Conservation (phyloP, 2,888 invertebrate species). For the Cheilosia scutellata region DNA sequence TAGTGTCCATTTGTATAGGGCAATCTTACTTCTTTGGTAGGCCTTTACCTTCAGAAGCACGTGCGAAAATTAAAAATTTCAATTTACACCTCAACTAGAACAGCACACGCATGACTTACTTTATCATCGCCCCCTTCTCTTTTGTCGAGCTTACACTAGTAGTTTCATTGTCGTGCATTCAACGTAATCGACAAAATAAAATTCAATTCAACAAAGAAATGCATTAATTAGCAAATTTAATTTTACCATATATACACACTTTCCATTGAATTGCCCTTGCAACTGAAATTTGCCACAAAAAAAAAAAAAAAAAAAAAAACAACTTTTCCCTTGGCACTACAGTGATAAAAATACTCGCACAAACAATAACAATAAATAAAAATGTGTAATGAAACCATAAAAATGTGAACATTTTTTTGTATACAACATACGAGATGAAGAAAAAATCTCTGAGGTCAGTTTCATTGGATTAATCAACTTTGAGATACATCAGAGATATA, state of each 20-base stretch:
- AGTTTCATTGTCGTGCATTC: not conserved
- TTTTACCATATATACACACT: not conserved
- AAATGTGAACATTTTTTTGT: constrained; percentile 9
- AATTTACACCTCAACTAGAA: constrained; percentile 26
- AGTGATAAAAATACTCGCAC: not conserved
- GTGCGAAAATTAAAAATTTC: constrained; percentile 5
- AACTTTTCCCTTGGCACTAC: not conserved
- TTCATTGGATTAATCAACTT: constrained; percentile 16
- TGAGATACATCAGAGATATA: not conserved
- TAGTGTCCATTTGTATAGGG: not conserved
- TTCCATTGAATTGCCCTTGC: not conserved
- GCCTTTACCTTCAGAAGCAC: not conserved
- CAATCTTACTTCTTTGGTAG: not conserved
- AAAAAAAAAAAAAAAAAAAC: not conserved
- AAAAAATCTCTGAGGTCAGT: constrained; percentile 38
- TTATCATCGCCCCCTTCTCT: not conserved
- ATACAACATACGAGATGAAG: not conserved
- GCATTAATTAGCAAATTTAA: constrained; percentile 27
- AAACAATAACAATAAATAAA: constrained; percentile 20
- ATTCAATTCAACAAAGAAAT: constrained; percentile 1
- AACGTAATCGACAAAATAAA: not conserved
- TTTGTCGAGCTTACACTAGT: not conserved
- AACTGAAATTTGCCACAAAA: not conserved
- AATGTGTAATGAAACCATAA: constrained; percentile 28
- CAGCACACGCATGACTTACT: constrained; percentile 16